phyloP scores from a whole-genome alignment of 2,113 vertebrate species.

The Gnathonemus echidnorhynchus region DNA sequence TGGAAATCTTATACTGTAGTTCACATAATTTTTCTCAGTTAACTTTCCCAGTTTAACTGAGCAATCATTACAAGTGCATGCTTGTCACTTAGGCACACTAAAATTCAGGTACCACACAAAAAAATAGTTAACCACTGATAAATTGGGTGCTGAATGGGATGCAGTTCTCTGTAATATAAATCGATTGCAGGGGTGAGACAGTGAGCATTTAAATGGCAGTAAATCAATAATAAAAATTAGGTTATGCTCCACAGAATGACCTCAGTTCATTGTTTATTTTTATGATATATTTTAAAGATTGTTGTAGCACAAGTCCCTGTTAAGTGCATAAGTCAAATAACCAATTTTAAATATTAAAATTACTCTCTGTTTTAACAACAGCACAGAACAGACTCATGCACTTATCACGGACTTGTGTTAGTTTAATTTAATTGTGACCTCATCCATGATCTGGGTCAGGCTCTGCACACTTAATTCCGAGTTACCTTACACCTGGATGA shows the following conservation, averaged over 20 bases:
- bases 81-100: background rate
- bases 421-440: background rate
- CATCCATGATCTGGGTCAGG: background rate
- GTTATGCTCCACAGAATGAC: background rate
- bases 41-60: background rate
- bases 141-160: background rate
- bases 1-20: background rate
- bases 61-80: background rate
- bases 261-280: background rate
- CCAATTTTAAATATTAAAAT: background rate
- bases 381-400: background rate
- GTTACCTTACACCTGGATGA: background rate
- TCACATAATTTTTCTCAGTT: background rate
- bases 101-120: background rate
- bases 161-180: background rate
- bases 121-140: background rate
- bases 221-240: background rate
- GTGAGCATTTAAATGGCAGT: background rate
- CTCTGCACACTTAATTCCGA: constrained; percentile 8
- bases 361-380: background rate
- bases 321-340: no score
- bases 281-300: background rate
- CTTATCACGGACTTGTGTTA: background rate
- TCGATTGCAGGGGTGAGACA: background rate
- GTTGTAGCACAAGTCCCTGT: background rate